Conservation (phyloP, 2,113 vertebrate genomes). For the Notarius quadriscutis region DNA sequence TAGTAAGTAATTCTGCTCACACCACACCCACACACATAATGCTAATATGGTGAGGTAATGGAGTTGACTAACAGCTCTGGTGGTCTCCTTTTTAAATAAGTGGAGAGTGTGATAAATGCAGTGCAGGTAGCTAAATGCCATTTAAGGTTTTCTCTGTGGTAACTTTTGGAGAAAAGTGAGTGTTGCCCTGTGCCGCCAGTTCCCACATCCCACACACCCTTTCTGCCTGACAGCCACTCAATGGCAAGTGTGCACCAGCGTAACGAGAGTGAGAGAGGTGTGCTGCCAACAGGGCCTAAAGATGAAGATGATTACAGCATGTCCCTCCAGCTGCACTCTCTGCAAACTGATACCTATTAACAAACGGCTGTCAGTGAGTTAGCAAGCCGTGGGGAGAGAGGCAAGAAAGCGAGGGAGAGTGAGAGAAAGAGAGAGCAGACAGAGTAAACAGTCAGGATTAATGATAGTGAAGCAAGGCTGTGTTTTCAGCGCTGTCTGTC, state of each 20-base stretch:
- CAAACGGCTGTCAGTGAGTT: conserved; percentile 74
- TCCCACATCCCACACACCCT: conserved; percentile 72
- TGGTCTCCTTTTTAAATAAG: conserved; percentile 72
- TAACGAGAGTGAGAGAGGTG: conserved; percentile 64
- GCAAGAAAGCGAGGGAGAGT: conserved; percentile 52
- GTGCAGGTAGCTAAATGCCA: conserved; percentile 76
- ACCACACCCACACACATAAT: conserved; percentile 40
- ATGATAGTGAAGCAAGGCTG: conserved; percentile 57
- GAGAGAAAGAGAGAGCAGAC: conserved; percentile 8
- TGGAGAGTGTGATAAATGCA: conserved; percentile 64
- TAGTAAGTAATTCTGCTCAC: conserved; percentile 1
- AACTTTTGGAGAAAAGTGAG: conserved; percentile 73
- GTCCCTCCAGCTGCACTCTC: conserved; percentile 72
- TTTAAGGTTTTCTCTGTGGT: conserved; percentile 76
- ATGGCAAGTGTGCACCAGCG: conserved; percentile 75
- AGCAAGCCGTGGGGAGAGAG: conserved; percentile 67
- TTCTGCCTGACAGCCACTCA: conserved; percentile 79
- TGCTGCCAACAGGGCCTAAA: conserved; percentile 70
- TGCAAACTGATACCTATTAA: conserved; percentile 74
- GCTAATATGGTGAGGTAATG: conserved; percentile 68
- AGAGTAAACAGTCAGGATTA: conserved; percentile 62
- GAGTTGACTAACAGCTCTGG: conserved; percentile 68
- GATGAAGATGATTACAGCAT: conserved; percentile 78
- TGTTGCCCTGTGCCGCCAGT: conserved; percentile 69
- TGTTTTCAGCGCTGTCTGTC: conserved; percentile 54